These are phyloP conservation scores for Antedon mediterranea DNA, from an alignment of 53 echinoderm and acorn worm genomes.

Conservation along the genomic window DNA sequence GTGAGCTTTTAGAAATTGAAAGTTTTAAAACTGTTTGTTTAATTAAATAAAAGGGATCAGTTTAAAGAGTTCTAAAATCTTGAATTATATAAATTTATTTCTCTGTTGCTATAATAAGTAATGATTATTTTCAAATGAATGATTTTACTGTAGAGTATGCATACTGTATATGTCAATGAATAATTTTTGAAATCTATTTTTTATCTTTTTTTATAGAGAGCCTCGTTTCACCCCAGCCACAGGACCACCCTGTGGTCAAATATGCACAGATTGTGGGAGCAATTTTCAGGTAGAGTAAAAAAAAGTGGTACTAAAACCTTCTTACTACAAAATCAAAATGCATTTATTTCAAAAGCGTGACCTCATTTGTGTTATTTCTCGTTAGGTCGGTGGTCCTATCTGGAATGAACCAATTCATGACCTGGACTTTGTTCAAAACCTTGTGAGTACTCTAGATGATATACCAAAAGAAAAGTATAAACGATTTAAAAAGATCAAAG, in stretches of 20 bases:
- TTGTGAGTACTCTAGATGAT: conserved; percentile 43
- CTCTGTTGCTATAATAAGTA: too few species aligned
- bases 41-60: too few species aligned
- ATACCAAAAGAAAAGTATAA: conserved; percentile 45
- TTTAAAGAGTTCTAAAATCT: too few species aligned
- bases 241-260: conserved; percentile 55
- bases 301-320: too few species aligned
- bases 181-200: too few species aligned
- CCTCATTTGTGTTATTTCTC: conserved; percentile 1
- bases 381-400: conserved; percentile 77
- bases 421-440: conserved; percentile 46
- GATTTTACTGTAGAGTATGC: too few species aligned
- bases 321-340: not conserved
- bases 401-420: conserved; percentile 85
- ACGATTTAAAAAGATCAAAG: conserved; percentile 49
- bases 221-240: conserved; percentile 41
- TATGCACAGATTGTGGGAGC: conserved; percentile 63
- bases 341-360: too few species aligned
- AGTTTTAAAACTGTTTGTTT: too few species aligned
- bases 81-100: too few species aligned
- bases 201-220: conserved; percentile 18
- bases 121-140: too few species aligned
- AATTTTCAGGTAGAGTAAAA: conserved; percentile 36
- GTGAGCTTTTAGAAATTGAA: not conserved
- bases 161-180: too few species aligned